phyloP scores from a whole-genome alignment of 2,888 invertebrate species.

The Chouioia cunea region DNA sequence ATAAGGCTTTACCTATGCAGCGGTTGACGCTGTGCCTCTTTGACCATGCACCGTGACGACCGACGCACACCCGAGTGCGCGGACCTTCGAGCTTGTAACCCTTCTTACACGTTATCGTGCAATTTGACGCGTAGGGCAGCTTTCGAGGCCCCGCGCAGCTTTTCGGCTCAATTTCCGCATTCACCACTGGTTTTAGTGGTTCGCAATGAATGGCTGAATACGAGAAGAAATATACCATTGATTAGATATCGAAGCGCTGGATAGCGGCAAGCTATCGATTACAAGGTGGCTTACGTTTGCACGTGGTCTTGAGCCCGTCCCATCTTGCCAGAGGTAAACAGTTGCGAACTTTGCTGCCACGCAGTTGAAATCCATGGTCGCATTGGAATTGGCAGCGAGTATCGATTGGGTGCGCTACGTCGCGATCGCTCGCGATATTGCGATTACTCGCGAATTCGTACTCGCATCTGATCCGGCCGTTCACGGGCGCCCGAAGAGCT shows the following conservation, averaged over 20 bases:
- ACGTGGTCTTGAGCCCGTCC: constrained; percentile 77
- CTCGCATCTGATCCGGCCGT: constrained; percentile 72
- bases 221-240: constrained; percentile 16
- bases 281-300: constrained; percentile 74
- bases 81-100: constrained; percentile 75
- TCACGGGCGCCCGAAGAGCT: constrained; percentile 70
- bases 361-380: constrained; percentile 74
- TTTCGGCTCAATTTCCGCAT: constrained; percentile 71
- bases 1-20: constrained; percentile 68
- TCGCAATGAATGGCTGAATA: constrained; percentile 69
- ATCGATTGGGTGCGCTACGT: constrained; percentile 71
- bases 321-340: constrained; percentile 78
- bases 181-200: constrained; percentile 69
- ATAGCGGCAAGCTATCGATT: no score
- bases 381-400: constrained; percentile 77
- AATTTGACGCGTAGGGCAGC: constrained; percentile 73
- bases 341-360: constrained; percentile 75
- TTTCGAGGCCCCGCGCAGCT: constrained; percentile 71
- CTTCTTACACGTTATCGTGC: constrained; percentile 72
- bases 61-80: constrained; percentile 70
- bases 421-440: constrained; percentile 59
- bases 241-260: no score
- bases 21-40: constrained; percentile 67
- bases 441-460: constrained; percentile 68
- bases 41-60: constrained; percentile 72